Conservation (phyloP, 2,888 invertebrate genomes). For the Cerastis leucographa region DNA sequence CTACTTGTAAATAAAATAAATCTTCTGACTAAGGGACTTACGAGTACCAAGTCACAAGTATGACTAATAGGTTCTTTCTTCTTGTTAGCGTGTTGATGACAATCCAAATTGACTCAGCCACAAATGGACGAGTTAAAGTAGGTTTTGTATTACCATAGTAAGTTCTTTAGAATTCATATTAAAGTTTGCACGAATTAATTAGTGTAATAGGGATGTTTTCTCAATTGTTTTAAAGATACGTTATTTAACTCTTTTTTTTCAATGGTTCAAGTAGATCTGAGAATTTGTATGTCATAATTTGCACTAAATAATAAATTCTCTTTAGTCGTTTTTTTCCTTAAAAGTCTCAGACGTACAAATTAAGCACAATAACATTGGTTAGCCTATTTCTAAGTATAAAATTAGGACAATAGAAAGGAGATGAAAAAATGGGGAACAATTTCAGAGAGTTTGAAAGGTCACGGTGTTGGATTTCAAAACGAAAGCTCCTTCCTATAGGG, state of each 20-base stretch:
- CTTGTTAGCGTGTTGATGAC: no score
- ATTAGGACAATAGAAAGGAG: slow-evolving; percentile 2
- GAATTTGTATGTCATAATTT: neutral
- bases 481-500: slow-evolving; percentile 6
- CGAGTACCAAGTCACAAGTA: slow-evolving; percentile 1
- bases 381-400: neutral
- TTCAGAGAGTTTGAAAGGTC: slow-evolving; percentile 20
- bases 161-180: no score
- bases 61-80: slow-evolving; percentile 1
- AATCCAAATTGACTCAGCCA: no score
- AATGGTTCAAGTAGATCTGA: neutral
- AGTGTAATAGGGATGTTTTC: neutral
- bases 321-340: neutral
- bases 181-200: neutral
- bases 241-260: neutral
- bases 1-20: slow-evolving; percentile 56
- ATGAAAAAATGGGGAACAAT: slow-evolving; percentile 16
- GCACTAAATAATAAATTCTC: neutral
- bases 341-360: neutral
- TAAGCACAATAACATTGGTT: neutral
- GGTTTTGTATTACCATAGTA: no score
- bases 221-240: neutral
- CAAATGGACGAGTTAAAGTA: no score
- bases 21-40: slow-evolving; percentile 35
- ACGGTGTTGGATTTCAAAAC: slow-evolving; percentile 17